Conservation (phyloP, 2,888 invertebrate species). For the Scelioninae gen. 1 region DNA sequence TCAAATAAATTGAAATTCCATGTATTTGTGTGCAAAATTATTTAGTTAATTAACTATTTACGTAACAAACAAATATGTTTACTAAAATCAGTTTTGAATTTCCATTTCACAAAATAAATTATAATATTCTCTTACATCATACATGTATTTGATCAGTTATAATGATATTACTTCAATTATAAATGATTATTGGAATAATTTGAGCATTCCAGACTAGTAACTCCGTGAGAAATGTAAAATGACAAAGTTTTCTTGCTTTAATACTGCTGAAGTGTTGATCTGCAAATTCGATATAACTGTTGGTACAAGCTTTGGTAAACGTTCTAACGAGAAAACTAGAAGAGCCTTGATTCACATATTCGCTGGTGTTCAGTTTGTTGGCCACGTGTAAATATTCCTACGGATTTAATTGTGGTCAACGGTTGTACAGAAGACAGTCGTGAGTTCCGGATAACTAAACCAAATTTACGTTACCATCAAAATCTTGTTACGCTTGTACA, state of each 20-base stretch:
- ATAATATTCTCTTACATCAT: not conserved
- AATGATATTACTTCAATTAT: not conserved
- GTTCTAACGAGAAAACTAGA: slow-evolving; percentile 68
- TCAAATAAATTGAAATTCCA: too few relatives aligned
- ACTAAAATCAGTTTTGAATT: too few relatives aligned
- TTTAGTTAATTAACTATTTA: too few relatives aligned
- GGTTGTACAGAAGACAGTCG: slow-evolving; percentile 71
- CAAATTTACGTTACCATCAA: slow-evolving; percentile 76
- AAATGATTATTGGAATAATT: slow-evolving; percentile 19
- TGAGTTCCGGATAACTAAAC: slow-evolving; percentile 81
- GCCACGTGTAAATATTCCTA: slow-evolving; percentile 79
- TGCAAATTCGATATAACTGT: slow-evolving; percentile 69
- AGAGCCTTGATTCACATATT: slow-evolving; percentile 70
- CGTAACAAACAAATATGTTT: too few relatives aligned
- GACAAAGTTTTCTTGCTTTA: slow-evolving; percentile 50
- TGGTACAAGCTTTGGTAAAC: slow-evolving; percentile 65
- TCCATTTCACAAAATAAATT: not conserved
- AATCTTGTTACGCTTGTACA: slow-evolving; percentile 67
- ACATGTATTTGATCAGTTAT: not conserved
- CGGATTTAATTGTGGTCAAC: slow-evolving; percentile 81
- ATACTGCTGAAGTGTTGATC: slow-evolving; percentile 62
- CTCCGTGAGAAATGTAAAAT: slow-evolving; percentile 29
- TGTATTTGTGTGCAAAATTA: too few relatives aligned
- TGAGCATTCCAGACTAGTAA: not conserved
- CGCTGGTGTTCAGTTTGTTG: slow-evolving; percentile 76